Evolutionary conservation across 2,888 invertebrate genomes (phyloP), one percentile per base, ranked within the genome.

Genomic region (Himalopsyche tibetana): DNA sequence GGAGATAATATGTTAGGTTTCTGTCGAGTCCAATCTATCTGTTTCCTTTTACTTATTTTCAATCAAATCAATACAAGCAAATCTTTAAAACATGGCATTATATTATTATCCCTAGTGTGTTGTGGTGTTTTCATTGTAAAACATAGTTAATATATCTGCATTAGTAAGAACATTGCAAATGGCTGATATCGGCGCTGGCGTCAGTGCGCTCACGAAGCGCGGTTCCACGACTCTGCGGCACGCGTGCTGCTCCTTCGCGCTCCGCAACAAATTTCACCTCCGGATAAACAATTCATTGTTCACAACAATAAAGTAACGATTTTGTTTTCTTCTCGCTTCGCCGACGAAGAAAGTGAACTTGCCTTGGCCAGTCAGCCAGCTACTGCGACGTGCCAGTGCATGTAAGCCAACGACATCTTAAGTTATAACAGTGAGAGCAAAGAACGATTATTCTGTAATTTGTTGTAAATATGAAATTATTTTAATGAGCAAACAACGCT

Each of bases 291-390:
- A 74, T 74, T 74, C 74, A 74, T 74, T 74, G 74, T 74, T 74
- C 74, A 4, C 74, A 51, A 51, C 51, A 74, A 36, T 74, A 36
- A 74, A 74, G 74, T 63, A 74, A 74, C 74, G 15, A 74, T 74
- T 74, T 74, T 74, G 38, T 74, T 74, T 74, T 74, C 36, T 74
- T 74, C 74, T 28, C 74, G 74, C 74, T 74, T 36, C 74, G 74
- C 36, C 36, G 74, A 74, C 28, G 74, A 74, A 74, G 74, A 74
- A 74, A 74, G 74, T 74, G 74, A 74, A 74, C 74, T 74, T 74
- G 28, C 38, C 74, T 5, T 36, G 74, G 28, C 51, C 74, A 74
- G 28, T 74, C 74, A 51, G 38, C 74, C 28, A 74, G 74, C 36
- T 12, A 51, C 15, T 51, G 42, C 51, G 0, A 36, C 38, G 74